Base-by-base conservation (phyloP, 2,113 vertebrate species). In the Leptobrachium ailaonicum region DNA sequence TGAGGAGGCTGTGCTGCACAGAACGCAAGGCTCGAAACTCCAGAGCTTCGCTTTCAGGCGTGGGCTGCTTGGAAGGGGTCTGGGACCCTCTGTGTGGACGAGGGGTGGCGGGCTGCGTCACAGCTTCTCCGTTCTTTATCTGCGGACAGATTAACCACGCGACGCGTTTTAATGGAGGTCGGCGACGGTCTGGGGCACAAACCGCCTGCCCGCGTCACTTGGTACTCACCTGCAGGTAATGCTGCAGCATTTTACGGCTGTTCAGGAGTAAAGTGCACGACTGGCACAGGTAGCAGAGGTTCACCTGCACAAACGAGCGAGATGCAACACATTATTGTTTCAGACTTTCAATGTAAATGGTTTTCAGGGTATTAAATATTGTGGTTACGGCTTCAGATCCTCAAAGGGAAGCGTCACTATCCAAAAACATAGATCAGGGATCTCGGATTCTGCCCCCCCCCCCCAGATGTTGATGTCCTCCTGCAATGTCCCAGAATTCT, bases 241-340 rank as follows among this genome's bases (percentile, higher is more conserved):
- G 97, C 86, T 98, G 96, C 13, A 99, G 95, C 97, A 99, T 97
- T 89, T 98, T 98, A 80, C 96, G 98, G 90, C 97, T 98, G 86
- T 98, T 96, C 44, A 99, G 92, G 66, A 99, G 95, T 70, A 96
- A 98, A 0, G 96, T 98, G 79, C 97, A 99, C 72, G 97, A 96
- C 92, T 99, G 98, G 75, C 98, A 99, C 85, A 99, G 84, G 86
- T 98, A 98, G 82, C 97, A 96, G 67, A 99, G 88, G 80, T 96
- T 98, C 8, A 98, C 95, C 98, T 99, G 89, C n/a, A 60, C 13
- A 50, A 50, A 32, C 20, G 20, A 32, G 20, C 20, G 20, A 32
- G 20, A 32, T 32, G 20, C 20, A 32, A 32, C 20, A 32, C 20
- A 32, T 32, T 1, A 32, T 32, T 32, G 1, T 32, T 32, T 32